These are phyloP conservation scores for Otis tarda DNA, from an alignment of 2,113 vertebrate genomes.

Conservation along the genomic window DNA sequence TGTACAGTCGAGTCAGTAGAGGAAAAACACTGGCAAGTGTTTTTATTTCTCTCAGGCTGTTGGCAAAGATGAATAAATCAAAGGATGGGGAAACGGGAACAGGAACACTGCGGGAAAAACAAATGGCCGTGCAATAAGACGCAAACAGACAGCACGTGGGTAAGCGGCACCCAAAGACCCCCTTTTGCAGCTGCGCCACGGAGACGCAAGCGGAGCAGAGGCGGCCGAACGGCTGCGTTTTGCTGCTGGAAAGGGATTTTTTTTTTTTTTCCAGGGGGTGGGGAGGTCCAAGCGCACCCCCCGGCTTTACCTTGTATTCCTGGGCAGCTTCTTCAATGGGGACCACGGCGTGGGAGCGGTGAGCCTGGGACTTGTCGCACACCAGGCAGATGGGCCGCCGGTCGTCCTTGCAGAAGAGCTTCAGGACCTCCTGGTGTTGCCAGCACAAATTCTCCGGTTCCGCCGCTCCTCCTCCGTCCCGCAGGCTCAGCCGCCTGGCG, in stretches of 20 bases:
- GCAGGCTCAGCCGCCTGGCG: conserved; percentile 66
- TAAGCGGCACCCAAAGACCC: neutral
- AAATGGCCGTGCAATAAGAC: no score
- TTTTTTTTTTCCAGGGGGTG: neutral
- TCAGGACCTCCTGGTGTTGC: conserved; percentile 80
- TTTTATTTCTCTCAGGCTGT: no score
- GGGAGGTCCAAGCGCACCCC: neutral
- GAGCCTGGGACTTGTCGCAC: conserved; percentile 78
- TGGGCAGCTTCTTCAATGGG: conserved; percentile 78
- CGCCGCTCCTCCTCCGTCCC: neutral
- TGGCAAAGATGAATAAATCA: no score
- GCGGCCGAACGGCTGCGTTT: fast-evolving
- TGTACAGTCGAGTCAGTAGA: no score
- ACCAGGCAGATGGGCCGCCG: conserved; percentile 78
- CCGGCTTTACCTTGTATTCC: conserved; percentile 76
- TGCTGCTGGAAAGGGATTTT: neutral
- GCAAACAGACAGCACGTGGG: neutral
- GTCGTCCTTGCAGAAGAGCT: conserved; percentile 86
- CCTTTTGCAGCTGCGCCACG: no score
- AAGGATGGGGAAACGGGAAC: no score
- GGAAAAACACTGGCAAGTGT: no score
- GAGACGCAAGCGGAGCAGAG: no score
- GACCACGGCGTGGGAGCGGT: conserved; percentile 74
- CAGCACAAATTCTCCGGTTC: conserved; percentile 52
- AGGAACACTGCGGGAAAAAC: no score